Evolutionary conservation across 2,888 invertebrate genomes (phyloP), one percentile per base, ranked within the genome.

Genomic region (Ophion ventricosus): DNA sequence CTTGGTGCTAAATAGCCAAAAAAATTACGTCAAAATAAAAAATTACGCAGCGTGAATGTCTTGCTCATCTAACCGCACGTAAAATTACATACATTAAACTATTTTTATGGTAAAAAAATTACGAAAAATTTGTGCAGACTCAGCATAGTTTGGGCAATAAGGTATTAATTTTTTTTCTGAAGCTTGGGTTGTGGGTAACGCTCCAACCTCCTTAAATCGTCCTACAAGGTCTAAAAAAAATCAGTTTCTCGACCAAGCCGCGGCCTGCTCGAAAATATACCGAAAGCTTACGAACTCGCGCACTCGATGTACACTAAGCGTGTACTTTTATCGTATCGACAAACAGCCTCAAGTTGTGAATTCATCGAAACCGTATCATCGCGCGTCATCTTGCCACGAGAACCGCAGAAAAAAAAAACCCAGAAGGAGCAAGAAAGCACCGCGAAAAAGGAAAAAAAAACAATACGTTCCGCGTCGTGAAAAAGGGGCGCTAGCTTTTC

Each of bases 401-500:
- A 7, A 25, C 23, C 2, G n/a, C 64, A 1, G 20, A 7, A 0
- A 25, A 23, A 40, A n/a, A 40, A 20, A 1, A 43, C n/a, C 20
- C 64, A 4, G 2, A 5, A 20, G 20, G 3, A 23, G 14, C 43
- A 23, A 66, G 14, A 14, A 14, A 17, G n/a, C n/a, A n/a, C n/a
- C 17, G 4, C 14, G 17, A 17, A 14, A 49, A 25, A 5, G 11
- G 5, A 54, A 56, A 1, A 57, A 10, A 4, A 29, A 61, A 82
- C 73, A 64, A 26, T 29, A 23, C 8, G 17, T 70, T 11, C 1
- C 29, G n/a, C n/a, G 23, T 54, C 23, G 54, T 3, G 26, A 54
- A 64, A 56, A 69, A 56, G 63, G 40, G 63, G 69, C 69, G 69
- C 69, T 11, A 72, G 56, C 79, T 29, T 11, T 54, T 25, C 29